Evolutionary conservation across 2,888 invertebrate species (phyloP).

Genomic region (Mylabris sibirica): DNA sequence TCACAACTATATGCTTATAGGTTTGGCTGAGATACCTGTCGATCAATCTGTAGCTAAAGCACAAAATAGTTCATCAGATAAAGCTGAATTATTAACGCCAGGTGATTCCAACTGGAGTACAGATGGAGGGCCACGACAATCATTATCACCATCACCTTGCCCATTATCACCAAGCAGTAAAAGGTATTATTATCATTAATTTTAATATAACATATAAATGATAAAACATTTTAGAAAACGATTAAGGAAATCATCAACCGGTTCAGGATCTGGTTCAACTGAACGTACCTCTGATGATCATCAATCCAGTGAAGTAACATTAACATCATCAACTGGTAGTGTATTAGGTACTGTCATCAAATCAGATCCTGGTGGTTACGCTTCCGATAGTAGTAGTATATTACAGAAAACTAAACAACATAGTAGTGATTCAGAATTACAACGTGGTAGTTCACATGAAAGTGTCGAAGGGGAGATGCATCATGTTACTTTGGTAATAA

Average conservation of each 20-base stretch:
- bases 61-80: constrained; percentile 66
- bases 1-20: constrained; percentile 35
- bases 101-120: constrained; percentile 67
- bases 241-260: constrained; percentile 72
- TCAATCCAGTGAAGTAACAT: constrained; percentile 62
- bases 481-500: constrained; percentile 58
- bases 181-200: constrained; percentile 47
- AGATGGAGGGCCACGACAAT: constrained; percentile 65
- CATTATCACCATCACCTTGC: constrained; percentile 72
- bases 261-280: constrained; percentile 65
- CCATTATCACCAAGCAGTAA: constrained; percentile 63
- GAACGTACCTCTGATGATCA: constrained; percentile 65
- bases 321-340: constrained; percentile 61
- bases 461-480: constrained; percentile 62
- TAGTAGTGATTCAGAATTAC: constrained; percentile 60
- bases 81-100: constrained; percentile 65
- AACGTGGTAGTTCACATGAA: constrained; percentile 66
- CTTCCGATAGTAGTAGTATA: constrained; percentile 44
- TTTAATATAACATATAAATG: background rate
- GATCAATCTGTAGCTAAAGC: constrained; percentile 77
- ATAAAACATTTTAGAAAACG: constrained; percentile 65
- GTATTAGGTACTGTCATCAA: constrained; percentile 59
- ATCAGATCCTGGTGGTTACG: constrained; percentile 57
- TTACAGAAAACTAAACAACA: constrained; percentile 52
- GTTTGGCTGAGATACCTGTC: constrained; percentile 86